Percentiles rank a stretch among this genome's conserved stretches.
These are phyloP conservation scores for Triops cancriformis DNA, from an alignment of 1,140 invertebrate species.

Conservation along the genomic window DNA sequence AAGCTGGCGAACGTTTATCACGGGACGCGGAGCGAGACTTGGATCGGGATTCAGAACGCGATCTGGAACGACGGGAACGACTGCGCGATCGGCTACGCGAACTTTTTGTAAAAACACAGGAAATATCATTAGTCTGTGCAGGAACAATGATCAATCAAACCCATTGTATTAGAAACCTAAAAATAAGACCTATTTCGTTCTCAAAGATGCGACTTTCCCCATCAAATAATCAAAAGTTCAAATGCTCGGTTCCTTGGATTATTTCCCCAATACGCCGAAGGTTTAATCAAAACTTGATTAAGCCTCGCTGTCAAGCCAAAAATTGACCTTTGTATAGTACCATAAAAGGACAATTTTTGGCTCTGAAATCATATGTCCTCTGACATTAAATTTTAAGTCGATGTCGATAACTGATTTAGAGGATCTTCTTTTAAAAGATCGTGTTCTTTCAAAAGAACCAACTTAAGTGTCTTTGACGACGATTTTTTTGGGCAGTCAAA, in stretches of 20 bases:
- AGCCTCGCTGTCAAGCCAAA: no score
- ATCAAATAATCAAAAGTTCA: no score
- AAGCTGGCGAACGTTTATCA: slow-evolving; percentile 15
- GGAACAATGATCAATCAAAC: background rate
- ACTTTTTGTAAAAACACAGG: background rate
- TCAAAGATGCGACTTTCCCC: no score
- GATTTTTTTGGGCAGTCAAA: background rate
- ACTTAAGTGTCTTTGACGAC: slow-evolving; percentile 1
- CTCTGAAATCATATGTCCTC: no score
- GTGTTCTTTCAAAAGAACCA: background rate
- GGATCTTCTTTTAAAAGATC: background rate
- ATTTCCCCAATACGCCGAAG: no score
- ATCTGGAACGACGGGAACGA: slow-evolving; percentile 22
- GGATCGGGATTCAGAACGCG: slow-evolving; percentile 23
- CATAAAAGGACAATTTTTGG: no score
- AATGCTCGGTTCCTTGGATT: no score
- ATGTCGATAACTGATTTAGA: background rate
- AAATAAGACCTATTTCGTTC: background rate
- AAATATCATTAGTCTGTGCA: background rate
- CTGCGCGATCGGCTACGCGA: slow-evolving; percentile 23
- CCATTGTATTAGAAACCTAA: background rate
- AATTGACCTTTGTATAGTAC: no score
- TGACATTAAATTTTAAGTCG: background rate
- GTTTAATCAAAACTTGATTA: no score
- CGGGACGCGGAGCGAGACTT: slow-evolving; percentile 7